A percentile compares a stretch with the other conserved stretches of the same genome.
Conservation (phyloP, 1,140 invertebrate species). For the Scaptomyza pallida region DNA sequence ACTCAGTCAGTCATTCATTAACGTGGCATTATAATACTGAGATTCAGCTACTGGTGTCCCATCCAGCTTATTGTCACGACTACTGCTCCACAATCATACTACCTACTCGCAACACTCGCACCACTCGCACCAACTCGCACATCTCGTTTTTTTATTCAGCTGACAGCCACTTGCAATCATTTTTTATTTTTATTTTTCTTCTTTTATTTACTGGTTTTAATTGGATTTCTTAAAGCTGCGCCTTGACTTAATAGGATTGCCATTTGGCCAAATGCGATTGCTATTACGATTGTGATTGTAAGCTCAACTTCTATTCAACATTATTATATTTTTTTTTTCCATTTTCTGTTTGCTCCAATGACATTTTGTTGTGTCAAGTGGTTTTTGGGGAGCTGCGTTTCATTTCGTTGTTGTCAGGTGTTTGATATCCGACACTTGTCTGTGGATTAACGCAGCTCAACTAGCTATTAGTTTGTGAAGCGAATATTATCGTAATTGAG, state of each 20-base stretch:
- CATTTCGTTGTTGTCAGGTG: constrained; percentile 41
- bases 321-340: not conserved
- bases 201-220: constrained; percentile 51
- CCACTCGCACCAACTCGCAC: constrained; percentile 18
- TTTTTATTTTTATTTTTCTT: constrained; percentile 6
- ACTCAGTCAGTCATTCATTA: constrained; percentile 44
- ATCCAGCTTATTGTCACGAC: constrained; percentile 46
- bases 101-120: constrained; percentile 2
- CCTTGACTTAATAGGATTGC: constrained; percentile 70
- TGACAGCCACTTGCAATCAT: constrained; percentile 11
- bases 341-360: not conserved
- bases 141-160: constrained; percentile 3
- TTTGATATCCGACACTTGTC: constrained; percentile 39
- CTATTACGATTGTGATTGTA: constrained; percentile 28
- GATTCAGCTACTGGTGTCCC: constrained; percentile 50
- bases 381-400: constrained; percentile 4
- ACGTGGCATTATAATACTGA: constrained; percentile 68
- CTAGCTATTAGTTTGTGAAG: constrained; percentile 9
- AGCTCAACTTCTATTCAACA: not conserved
- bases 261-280: constrained; percentile 63
- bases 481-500: constrained; percentile 8
- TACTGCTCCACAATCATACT: constrained; percentile 1
- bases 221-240: constrained; percentile 80
- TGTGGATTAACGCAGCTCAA: constrained; percentile 45
- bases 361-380: constrained; percentile 18